Evolutionary conservation across 1,140 invertebrate species (phyloP).

Genomic region (Eurosta solidaginis): DNA sequence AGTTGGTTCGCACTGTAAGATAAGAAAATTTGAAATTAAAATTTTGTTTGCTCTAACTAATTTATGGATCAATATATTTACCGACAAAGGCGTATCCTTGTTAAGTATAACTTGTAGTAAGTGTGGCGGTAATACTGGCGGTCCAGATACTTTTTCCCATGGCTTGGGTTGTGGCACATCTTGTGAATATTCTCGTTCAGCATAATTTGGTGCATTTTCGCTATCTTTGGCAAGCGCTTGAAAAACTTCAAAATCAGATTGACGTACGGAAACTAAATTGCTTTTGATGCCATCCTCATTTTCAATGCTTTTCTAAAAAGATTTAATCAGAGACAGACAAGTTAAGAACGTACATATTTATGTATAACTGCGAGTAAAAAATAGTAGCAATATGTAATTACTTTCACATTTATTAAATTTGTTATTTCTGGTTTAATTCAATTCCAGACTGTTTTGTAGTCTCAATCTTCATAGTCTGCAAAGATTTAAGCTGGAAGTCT

Average conservation of each 20-base stretch:
- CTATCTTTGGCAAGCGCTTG: conserved; percentile 94
- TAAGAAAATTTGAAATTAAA: not conserved
- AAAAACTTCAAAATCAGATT: conserved; percentile 97
- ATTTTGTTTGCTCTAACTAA: not conserved
- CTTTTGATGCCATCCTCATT: conserved; percentile 89
- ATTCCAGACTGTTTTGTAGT: no score
- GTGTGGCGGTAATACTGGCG: conserved; percentile 97
- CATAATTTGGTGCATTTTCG: conserved; percentile 71
- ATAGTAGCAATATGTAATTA: not conserved
- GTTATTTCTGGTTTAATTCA: no score
- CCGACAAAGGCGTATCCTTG: conserved; percentile 93
- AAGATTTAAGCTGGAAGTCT: no score
- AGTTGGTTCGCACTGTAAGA: conserved; percentile 90
- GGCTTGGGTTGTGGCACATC: conserved; percentile 88
- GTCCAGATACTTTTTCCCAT: conserved; percentile 89
- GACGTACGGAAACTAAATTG: conserved; percentile 89
- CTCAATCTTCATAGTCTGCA: no score
- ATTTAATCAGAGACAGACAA: no score
- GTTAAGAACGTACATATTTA: not conserved
- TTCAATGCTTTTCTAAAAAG: conserved; percentile 79
- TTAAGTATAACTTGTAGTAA: conserved; percentile 98
- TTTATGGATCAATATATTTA: conserved; percentile 58
- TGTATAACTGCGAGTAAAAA: no score
- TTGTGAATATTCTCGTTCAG: conserved; percentile 83
- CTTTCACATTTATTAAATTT: not conserved